A percentile compares a stretch with the other conserved stretches of the same genome.
Evolutionary conservation across 2,888 invertebrate species (phyloP).

Genomic region (Helicoverpa assulta): DNA sequence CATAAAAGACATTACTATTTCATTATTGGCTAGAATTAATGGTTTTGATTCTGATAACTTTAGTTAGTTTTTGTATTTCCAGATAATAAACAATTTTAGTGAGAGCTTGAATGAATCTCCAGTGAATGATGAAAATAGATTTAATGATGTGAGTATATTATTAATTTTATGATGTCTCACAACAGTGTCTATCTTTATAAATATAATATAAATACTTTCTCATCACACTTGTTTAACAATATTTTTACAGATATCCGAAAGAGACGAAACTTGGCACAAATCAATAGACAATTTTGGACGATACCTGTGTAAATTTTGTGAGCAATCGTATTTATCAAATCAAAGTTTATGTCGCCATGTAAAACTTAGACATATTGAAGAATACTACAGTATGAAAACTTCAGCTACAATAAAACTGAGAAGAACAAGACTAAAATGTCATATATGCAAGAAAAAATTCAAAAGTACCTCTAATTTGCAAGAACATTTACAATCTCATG

Average conservation of each 20-base stretch:
- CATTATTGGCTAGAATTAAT: no score
- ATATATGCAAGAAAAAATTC: conserved; percentile 45
- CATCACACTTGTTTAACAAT: neutral
- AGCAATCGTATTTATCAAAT: conserved; percentile 63
- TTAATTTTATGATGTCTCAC: neutral
- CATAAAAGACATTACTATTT: no score
- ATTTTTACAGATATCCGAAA: conserved; percentile 36
- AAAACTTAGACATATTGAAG: conserved; percentile 38
- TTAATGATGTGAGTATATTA: conserved; percentile 29
- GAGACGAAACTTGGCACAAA: conserved; percentile 42
- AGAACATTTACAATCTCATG: conserved; percentile 40
- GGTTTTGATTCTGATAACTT: no score
- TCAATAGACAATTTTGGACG: conserved; percentile 21
- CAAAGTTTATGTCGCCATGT: conserved; percentile 54
- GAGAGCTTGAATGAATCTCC: neutral
- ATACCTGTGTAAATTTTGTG: conserved; percentile 62
- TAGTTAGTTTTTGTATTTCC: neutral
- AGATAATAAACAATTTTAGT: neutral
- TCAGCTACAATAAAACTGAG: conserved; percentile 9
- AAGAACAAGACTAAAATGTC: conserved; percentile 44
- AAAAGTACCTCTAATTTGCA: conserved; percentile 18
- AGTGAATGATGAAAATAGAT: conserved; percentile 15
- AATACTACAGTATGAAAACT: conserved; percentile 29
- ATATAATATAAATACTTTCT: no score
- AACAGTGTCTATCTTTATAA: neutral